Conservation (phyloP, 2,888 invertebrate genomes). For the Hecatera dysodea region DNA sequence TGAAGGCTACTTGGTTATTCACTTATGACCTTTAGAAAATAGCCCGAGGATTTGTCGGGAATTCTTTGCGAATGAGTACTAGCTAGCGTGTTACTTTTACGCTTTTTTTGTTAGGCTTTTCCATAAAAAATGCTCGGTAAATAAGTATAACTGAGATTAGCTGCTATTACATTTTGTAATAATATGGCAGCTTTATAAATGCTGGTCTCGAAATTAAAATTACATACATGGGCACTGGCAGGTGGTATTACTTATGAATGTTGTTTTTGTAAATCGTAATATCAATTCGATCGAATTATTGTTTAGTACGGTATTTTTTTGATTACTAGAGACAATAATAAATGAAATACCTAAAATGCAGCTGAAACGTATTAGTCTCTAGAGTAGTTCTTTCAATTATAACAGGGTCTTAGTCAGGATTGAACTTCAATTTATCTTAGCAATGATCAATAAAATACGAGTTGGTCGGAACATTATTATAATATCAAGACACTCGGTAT, state of each 20-base stretch:
- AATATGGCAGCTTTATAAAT: conserved; percentile 29
- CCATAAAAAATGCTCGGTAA: conserved; percentile 41
- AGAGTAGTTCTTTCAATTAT: no score
- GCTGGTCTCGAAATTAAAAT: conserved; percentile 6
- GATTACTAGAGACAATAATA: not conserved
- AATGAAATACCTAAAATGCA: no score
- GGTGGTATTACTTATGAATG: conserved; percentile 1
- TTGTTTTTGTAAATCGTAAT: conserved; percentile 12
- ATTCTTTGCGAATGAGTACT: conserved; percentile 65
- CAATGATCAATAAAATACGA: no score
- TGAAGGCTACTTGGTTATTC: conserved; percentile 83
- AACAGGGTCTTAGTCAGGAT: not conserved
- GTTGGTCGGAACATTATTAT: no score
- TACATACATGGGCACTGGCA: conserved; percentile 5
- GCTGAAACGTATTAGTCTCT: not conserved
- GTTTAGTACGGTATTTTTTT: conserved; percentile 5
- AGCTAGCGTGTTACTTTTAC: conserved; percentile 41
- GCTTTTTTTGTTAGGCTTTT: conserved; percentile 44
- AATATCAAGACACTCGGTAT: no score
- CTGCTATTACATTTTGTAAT: conserved; percentile 41
- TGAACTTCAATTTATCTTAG: no score
- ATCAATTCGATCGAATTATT: not conserved
- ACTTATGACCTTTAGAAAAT: conserved; percentile 87
- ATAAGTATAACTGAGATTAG: conserved; percentile 46
- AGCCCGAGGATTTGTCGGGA: conserved; percentile 75